These are phyloP conservation scores for Hoplostethus atlanticus DNA, from an alignment of 2,797 vertebrate genomes.

Conservation along the genomic window DNA sequence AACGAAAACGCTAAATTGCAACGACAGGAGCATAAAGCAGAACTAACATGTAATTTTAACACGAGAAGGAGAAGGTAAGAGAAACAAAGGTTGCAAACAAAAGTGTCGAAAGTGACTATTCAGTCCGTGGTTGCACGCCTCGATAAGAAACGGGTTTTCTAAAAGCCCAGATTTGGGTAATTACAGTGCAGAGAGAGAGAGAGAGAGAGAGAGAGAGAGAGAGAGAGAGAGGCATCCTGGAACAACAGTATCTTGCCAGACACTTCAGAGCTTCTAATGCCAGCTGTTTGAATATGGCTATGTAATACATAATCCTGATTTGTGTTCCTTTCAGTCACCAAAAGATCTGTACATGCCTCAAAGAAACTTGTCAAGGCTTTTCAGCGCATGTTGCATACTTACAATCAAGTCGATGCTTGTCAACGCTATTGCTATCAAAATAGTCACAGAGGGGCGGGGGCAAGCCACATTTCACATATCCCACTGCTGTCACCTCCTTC, in stretches of 20 bases:
- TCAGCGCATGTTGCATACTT: constrained; percentile 70
- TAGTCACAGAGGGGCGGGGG: constrained; percentile 74
- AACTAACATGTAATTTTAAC: not conserved
- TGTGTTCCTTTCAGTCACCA: constrained; percentile 78
- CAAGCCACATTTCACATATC: constrained; percentile 78
- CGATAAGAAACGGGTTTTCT: constrained; percentile 56
- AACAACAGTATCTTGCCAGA: constrained; percentile 74
- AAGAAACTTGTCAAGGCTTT: constrained; percentile 82
- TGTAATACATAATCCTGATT: constrained; percentile 85
- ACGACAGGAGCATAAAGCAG: constrained; percentile 12
- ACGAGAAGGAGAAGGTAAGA: constrained; percentile 3
- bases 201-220: constrained; percentile 35
- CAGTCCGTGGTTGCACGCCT: constrained; percentile 40
- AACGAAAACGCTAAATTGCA: not conserved
- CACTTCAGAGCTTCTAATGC: constrained; percentile 74
- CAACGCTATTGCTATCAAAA: constrained; percentile 78
- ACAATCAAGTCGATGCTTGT: constrained; percentile 81
- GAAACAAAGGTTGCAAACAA: constrained; percentile 35
- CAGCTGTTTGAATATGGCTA: constrained; percentile 75
- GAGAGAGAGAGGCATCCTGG: constrained; percentile 30
- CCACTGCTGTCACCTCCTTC: constrained; percentile 80
- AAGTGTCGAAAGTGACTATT: constrained; percentile 36
- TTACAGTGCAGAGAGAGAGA: constrained; percentile 59
- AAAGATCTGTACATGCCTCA: constrained; percentile 78
- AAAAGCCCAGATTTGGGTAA: constrained; percentile 70